Base-by-base conservation (phyloP, 1,140 invertebrate genomes). In the Tetraneura akinire region DNA sequence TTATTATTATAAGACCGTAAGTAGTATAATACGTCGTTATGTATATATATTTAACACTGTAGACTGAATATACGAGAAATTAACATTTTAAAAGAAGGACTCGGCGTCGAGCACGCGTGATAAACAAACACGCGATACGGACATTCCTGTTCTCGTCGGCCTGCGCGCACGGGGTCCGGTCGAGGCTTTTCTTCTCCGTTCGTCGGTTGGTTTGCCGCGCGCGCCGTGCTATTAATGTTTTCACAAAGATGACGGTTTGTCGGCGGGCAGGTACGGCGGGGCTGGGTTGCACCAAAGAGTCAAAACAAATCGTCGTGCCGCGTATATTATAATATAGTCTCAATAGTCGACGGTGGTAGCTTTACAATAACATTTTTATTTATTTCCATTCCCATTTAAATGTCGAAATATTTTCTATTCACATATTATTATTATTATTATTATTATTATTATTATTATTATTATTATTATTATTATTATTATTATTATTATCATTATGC, bases 381-480 rank as follows among this genome's bases (percentile, higher is more conserved):
- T 68, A 68, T 68, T 68, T 68, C 45, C 42, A 68, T 68, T 68
- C 42, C 66, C 6, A 68, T 68, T 68, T 68, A 68, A 68, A 68
- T 68, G 66, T 68, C 66, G 66, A 68, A 68, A 68, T 68, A 68
- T 68, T 68, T 68, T 68, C 66, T 68, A 68, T 68, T 68, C 66
- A 68, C 14, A 45, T 47, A 62, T 29, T 37, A 32, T 62, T 62
- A 68, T 68, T 47, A 62, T 29, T 37, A 32, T 62, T 62, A 68
- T 68, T 47, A 62, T 29, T 37, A 32, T 62, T 62, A 68, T 68
- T 47, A 62, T 29, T 37, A 32, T 62, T 62, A 68, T 68, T 47
- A 62, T 29, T 37, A 32, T 62, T 62, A 68, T 68, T 47, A 62
- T 29, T 37, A 32, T 62, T 62, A 68, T 68, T 47, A 62, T 29